Evolutionary conservation across 2,113 vertebrate genomes (phyloP), one percentile per base, ranked within the genome.

Genomic region (Tychaedon coryphoeus): DNA sequence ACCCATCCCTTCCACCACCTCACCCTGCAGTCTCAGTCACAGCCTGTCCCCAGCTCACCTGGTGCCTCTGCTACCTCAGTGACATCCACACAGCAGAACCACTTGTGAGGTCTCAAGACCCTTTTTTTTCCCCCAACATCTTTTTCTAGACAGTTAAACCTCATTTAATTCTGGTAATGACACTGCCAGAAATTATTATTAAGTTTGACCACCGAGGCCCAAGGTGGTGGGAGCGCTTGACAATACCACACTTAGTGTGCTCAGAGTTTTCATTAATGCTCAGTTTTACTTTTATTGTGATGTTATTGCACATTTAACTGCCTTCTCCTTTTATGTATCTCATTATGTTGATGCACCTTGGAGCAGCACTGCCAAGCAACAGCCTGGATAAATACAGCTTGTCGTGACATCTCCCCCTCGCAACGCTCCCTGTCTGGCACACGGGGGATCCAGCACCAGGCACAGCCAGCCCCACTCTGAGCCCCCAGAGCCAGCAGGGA

Each of bases 341-440:
- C 95, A 91, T 94, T 94, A 96, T 69, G 86, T 50, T 92, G 93
- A 95, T 86, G 86, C 88, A 95, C 96, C 90, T 91, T 89, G 76
- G 75, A 96, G 74, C 78, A 75, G 92, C 74, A 82, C 57, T 97
- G 90, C 90, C 93, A 48, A 92, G 93, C 88, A 96, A 92, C 85
- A 93, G 88, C 90, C 85, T 74, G 66, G 47, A 89, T 86, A 92
- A 90, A 94, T 34, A 57, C 48, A 91, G 76, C 66, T 86, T 40
- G 61, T 77, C n/a, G 3, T 92, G 93, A 93, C 8, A 22, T 66
- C 78, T 75, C 56, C 54, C 79, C 56, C 53, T 9, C 83, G 26
- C 3, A 0, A 5, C 33, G 31, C 48, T 57, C 71, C 74, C 11
- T 1, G 60, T 5, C 53, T 58, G 79, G 56, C 48, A 78, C 83